Conservation (phyloP, 2,797 vertebrate species). For the Gambusia yucatana region DNA sequence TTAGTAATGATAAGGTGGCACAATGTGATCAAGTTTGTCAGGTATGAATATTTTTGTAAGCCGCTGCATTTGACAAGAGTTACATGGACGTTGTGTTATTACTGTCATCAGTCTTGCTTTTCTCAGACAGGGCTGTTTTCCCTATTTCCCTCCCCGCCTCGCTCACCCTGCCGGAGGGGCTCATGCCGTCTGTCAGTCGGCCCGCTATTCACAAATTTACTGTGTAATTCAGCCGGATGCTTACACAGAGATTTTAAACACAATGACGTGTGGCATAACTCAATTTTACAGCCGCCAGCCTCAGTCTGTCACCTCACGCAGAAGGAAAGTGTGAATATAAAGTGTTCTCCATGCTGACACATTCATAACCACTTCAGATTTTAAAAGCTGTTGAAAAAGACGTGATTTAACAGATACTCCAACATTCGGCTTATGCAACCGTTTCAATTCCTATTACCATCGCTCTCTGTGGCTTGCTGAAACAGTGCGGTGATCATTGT, state of each 20-base stretch:
- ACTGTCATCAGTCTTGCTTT: conserved; percentile 16
- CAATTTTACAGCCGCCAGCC: conserved; percentile 68
- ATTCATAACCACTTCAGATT: conserved; percentile 54
- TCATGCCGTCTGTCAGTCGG: conserved; percentile 45
- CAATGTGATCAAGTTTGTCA: background rate
- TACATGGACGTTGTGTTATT: conserved; percentile 23
- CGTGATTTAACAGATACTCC: conserved; percentile 56
- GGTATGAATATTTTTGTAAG: background rate
- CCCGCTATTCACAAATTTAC: conserved; percentile 51
- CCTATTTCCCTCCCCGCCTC: background rate
- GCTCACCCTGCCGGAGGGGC: conserved; percentile 20
- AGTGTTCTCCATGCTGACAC: conserved; percentile 58
- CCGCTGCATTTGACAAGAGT: background rate
- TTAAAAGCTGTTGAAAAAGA: conserved; percentile 52
- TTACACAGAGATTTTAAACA: conserved; percentile 63
- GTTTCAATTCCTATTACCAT: conserved; percentile 34
- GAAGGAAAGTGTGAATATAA: conserved; percentile 61
- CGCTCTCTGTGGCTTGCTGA: conserved; percentile 8
- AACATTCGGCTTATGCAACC: conserved; percentile 41
- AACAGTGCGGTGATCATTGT: conserved; percentile 32
- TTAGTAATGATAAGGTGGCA: background rate
- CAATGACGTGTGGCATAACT: conserved; percentile 64
- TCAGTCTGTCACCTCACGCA: conserved; percentile 55
- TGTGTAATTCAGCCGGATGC: conserved; percentile 52
- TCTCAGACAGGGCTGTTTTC: conserved; percentile 26